These are phyloP conservation scores for Dendrophyllia cribrosa DNA, from an alignment of 64 coral and sea anemone genomes.

Conservation along the genomic window DNA sequence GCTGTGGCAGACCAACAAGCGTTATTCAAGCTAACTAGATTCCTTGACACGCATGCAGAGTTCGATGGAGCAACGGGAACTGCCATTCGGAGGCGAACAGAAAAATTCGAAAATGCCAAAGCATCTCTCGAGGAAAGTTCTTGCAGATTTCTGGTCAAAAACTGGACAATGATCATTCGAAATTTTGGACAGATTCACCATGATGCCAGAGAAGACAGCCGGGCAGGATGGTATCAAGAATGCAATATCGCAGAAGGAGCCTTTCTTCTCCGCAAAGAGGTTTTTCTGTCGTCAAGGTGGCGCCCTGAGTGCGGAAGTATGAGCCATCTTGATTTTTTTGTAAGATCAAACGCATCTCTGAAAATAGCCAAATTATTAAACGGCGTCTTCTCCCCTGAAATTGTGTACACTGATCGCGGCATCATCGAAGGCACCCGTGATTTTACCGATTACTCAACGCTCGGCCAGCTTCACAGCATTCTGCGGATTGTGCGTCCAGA, in stretches of 20 bases:
- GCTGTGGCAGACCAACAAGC: constrained; percentile 20
- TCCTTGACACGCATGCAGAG: constrained; percentile 45
- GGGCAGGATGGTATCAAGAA: constrained; percentile 14
- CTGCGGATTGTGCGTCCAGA: constrained; percentile 37
- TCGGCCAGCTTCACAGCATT: constrained; percentile 61
- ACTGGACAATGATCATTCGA: constrained; percentile 60
- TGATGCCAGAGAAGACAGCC: constrained; percentile 18
- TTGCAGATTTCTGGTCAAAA: constrained; percentile 45
- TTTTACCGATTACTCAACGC: constrained; percentile 52
- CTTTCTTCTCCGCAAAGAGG: constrained; percentile 50
- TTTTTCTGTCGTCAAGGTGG: constrained; percentile 38
- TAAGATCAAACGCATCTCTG: constrained; percentile 56
- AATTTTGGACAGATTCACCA: constrained; percentile 42
- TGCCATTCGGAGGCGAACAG: neutral
- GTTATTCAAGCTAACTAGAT: constrained; percentile 23
- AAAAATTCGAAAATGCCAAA: neutral
- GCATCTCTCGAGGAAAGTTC: constrained; percentile 18
- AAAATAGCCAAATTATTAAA: constrained; percentile 70
- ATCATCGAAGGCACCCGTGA: neutral
- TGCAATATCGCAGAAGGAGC: constrained; percentile 53
- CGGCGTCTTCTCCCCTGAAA: neutral
- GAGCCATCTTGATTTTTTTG: constrained; percentile 51
- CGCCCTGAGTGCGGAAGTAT: constrained; percentile 53
- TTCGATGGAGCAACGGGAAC: constrained; percentile 52
- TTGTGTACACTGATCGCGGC: constrained; percentile 40